Percentiles rank a stretch among this genome's conserved stretches.
These are phyloP conservation scores for Ctenicera cuprea DNA, from an alignment of 2,888 invertebrate genomes.

Conservation along the genomic window DNA sequence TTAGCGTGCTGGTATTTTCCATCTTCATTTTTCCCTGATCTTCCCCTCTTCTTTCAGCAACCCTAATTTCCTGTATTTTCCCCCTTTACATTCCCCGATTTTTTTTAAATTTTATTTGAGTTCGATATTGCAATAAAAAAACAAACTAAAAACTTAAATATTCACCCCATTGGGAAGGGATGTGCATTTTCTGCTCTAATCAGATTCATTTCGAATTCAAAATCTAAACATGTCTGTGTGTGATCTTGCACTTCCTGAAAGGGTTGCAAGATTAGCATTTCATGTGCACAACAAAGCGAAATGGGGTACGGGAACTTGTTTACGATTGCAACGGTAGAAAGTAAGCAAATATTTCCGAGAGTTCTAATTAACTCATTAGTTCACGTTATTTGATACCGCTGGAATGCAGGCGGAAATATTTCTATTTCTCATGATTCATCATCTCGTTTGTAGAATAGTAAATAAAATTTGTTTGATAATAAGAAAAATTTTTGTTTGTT, in stretches of 20 bases:
- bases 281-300: conserved; percentile 16
- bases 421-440: not conserved
- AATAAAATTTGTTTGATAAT: no score
- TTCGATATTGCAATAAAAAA: no score
- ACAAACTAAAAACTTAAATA: no score
- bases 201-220: not conserved
- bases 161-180: no score
- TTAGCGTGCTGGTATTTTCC: no score
- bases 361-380: conserved; percentile 19
- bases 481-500: no score
- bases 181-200: no score
- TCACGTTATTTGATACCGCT: conserved; percentile 14
- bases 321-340: conserved; percentile 17
- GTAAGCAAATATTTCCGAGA: conserved; percentile 18
- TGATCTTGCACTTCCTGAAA: conserved; percentile 19
- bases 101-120: no score
- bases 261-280: conserved; percentile 27
- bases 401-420: conserved; percentile 5
- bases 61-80: no score
- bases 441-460: not conserved
- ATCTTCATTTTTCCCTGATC: no score
- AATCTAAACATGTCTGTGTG: not conserved
- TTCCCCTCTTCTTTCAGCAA: no score
- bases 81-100: no score
- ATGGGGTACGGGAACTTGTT: conserved; percentile 17